A percentile compares a stretch with the other conserved stretches of the same genome.
phyloP scores from a whole-genome alignment of 2,888 invertebrate species.

The Aproaerema taeniolella region DNA sequence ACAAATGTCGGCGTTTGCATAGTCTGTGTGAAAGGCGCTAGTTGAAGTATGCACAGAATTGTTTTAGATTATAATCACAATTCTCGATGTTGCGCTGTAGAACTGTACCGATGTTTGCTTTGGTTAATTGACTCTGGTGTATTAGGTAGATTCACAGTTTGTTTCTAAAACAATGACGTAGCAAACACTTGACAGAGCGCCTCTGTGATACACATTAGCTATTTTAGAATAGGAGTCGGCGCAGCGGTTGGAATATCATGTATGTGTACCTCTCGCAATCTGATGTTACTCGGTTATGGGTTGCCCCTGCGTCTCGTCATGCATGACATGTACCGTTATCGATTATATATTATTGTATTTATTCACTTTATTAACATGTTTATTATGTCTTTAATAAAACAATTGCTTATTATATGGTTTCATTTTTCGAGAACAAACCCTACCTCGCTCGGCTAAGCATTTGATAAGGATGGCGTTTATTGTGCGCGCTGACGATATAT shows the following conservation, averaged over 20 bases:
- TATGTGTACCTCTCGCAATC: slow-evolving; percentile 41
- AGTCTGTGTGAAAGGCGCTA: slow-evolving; percentile 29
- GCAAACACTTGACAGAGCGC: slow-evolving; percentile 48
- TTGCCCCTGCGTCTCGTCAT: slow-evolving; percentile 52
- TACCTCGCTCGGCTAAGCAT: no score
- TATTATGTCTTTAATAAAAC: slow-evolving; percentile 77
- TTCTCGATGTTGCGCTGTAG: not conserved
- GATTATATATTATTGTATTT: slow-evolving; percentile 55
- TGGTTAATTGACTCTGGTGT: slow-evolving; percentile 4
- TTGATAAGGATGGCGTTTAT: no score
- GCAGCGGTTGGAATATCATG: slow-evolving; percentile 40
- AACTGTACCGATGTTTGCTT: slow-evolving; percentile 1
- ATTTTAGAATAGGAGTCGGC: slow-evolving; percentile 48
- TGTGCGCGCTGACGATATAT: no score
- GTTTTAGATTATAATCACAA: slow-evolving; percentile 17
- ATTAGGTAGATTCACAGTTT: slow-evolving; percentile 3
- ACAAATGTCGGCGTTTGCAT: slow-evolving; percentile 30
- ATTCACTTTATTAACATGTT: slow-evolving; percentile 76
- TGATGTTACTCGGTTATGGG: slow-evolving; percentile 41
- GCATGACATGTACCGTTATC: slow-evolving; percentile 37
- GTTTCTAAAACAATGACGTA: slow-evolving; percentile 31
- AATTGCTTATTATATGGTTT: slow-evolving; percentile 60
- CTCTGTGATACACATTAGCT: slow-evolving; percentile 67
- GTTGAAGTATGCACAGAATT: slow-evolving; percentile 23
- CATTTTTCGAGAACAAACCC: no score